These are phyloP conservation scores for Zaprionus capensis DNA, from an alignment of 1,140 invertebrate genomes.

Conservation along the genomic window DNA sequence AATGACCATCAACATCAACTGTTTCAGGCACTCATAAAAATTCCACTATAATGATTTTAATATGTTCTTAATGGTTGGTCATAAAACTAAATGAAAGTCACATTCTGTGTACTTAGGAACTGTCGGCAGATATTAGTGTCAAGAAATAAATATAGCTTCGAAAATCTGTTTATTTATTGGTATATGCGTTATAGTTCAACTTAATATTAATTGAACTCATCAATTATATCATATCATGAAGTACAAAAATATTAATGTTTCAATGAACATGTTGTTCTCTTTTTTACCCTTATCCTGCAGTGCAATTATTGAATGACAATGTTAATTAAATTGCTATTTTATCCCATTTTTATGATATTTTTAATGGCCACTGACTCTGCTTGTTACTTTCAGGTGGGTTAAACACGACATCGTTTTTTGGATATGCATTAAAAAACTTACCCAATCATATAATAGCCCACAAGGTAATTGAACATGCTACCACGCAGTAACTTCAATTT, in stretches of 20 bases:
- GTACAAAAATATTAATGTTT: background rate
- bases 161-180: background rate
- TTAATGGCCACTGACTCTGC: background rate
- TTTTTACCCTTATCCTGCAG: background rate
- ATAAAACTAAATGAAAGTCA: constrained; percentile 60
- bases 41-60: constrained; percentile 72
- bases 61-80: constrained; percentile 62
- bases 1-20: constrained; percentile 33
- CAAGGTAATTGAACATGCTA: background rate
- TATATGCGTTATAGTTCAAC: background rate
- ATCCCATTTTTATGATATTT: background rate
- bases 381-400: background rate
- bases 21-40: constrained; percentile 57
- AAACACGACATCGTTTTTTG: constrained; percentile 3
- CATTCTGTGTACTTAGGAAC: background rate
- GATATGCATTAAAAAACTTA: constrained; percentile 57
- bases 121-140: background rate
- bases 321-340: background rate
- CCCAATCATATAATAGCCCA: constrained; percentile 35
- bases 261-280: background rate
- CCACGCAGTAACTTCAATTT: background rate
- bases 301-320: background rate
- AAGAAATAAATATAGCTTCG: background rate
- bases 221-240: too few relatives aligned
- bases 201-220: background rate